Evolutionary conservation across 2,888 invertebrate genomes (phyloP).

Genomic region (Carabus problematicus): DNA sequence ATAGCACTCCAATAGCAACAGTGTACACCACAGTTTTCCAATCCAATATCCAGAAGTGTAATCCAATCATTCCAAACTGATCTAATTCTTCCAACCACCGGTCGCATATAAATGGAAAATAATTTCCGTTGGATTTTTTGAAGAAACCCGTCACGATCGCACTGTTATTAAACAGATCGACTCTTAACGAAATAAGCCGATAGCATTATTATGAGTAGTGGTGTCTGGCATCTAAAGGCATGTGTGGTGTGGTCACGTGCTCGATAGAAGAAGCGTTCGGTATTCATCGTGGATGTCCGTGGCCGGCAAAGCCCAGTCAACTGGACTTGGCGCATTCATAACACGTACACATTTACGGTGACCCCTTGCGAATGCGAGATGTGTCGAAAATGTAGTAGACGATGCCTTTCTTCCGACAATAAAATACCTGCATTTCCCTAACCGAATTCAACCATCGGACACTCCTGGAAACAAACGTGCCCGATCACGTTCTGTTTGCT

Average conservation of each 20-base stretch:
- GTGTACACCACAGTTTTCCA: too few relatives aligned
- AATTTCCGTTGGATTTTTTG: neutral
- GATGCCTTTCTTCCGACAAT: neutral
- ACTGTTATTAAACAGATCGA: constrained; percentile 8
- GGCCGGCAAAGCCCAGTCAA: constrained; percentile 3
- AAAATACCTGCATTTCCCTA: constrained; percentile 20
- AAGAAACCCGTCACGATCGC: neutral
- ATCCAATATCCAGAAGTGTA: too few relatives aligned
- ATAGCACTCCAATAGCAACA: too few relatives aligned
- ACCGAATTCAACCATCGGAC: constrained; percentile 13
- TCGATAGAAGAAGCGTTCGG: constrained; percentile 25
- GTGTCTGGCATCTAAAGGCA: constrained; percentile 7
- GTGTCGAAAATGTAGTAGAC: constrained; percentile 13
- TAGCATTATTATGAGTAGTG: constrained; percentile 3
- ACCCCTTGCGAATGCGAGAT: constrained; percentile 20
- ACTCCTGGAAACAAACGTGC: constrained; percentile 19
- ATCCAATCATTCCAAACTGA: too few relatives aligned
- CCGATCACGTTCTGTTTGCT: neutral
- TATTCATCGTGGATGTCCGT: constrained; percentile 9
- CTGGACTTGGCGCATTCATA: constrained; percentile 19
- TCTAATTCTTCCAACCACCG: neutral
- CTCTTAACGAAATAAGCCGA: constrained; percentile 9
- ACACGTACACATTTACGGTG: constrained; percentile 25
- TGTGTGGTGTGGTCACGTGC: constrained; percentile 11
- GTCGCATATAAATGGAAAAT: constrained; percentile 8